Conservation (phyloP, 64 coral and sea anemone species). For the Porites lutea region DNA sequence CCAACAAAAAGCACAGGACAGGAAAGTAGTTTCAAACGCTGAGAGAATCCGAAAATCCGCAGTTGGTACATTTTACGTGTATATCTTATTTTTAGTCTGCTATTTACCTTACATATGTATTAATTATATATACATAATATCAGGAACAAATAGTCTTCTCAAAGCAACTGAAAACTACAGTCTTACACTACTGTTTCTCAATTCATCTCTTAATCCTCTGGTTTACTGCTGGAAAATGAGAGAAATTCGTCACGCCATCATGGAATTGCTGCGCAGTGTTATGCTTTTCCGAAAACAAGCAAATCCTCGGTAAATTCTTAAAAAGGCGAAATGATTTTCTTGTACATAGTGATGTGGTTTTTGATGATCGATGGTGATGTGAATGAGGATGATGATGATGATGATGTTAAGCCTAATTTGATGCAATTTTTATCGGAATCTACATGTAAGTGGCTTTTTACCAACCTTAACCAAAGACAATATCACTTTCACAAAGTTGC, state of each 20-base stretch:
- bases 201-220: slow-evolving; percentile 38
- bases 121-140: neutral
- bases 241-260: neutral
- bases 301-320: too few relatives aligned
- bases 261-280: neutral
- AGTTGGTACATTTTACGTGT: slow-evolving; percentile 9
- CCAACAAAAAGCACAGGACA: neutral
- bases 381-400: too few relatives aligned
- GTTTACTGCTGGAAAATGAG: slow-evolving; percentile 45
- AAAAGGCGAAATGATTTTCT: too few relatives aligned
- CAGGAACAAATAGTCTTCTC: neutral
- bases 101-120: neutral
- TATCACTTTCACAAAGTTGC: too few relatives aligned
- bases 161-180: neutral
- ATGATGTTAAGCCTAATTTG: too few relatives aligned
- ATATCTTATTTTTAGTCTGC: slow-evolving; percentile 9
- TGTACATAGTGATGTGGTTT: too few relatives aligned
- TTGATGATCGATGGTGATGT: too few relatives aligned
- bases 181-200: neutral
- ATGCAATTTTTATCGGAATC: too few relatives aligned
- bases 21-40: neutral
- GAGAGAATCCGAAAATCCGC: neutral
- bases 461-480: too few relatives aligned
- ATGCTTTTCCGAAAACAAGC: too few relatives aligned
- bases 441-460: too few relatives aligned